Evolutionary conservation across 2,888 invertebrate species (phyloP), one percentile per base, ranked within the genome.

Genomic region (Nemoura dubitans): DNA sequence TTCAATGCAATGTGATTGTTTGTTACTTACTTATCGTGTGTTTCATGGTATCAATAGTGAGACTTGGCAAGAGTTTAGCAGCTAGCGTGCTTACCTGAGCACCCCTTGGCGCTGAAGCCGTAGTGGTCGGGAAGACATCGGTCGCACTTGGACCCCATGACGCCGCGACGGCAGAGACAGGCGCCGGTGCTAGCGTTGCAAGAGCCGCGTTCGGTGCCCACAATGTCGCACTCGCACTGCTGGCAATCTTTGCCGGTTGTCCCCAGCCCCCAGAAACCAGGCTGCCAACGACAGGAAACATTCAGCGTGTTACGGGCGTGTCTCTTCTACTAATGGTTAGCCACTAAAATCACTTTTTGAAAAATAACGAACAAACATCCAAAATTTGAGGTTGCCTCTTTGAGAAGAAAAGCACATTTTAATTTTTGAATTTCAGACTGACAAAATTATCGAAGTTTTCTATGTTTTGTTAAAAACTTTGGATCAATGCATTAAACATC

Each of bases 161-260:
- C 94, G 1, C 97, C 97, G 1, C 94, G 93, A 85, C 95, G 95
- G 91, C 97, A 97, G 59, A 93, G 93, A 91, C 98, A 98, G 88
- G 95, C 94, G 0, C 98, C 98, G 0, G 94, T 95, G 88, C 92
- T 92, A 6, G 95, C 94, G 90, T 98, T 95, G 92, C 98, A 98
- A 83, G 90, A 76, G 16, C 93, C 93, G 89, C 93, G 92, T 29
- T 92, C 90, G 0, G 96, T 94, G 14, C 97, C 97, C 27, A 94
- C 92, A 0, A 92, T 90, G 91, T 96, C 94, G 92, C 94, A 92
- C 81, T 90, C 90, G 89, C 94, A 93, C 2, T 91, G 90, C 42
- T 90, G 89, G 90, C 94, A 95, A 77, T 97, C 97, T 21, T 93
- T 92, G 25, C 94, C 94, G 28, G 5, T 76, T 85, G 95, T 93